Base-by-base conservation (phyloP, 2,888 invertebrate species). In the Chrysolina haemoptera region DNA sequence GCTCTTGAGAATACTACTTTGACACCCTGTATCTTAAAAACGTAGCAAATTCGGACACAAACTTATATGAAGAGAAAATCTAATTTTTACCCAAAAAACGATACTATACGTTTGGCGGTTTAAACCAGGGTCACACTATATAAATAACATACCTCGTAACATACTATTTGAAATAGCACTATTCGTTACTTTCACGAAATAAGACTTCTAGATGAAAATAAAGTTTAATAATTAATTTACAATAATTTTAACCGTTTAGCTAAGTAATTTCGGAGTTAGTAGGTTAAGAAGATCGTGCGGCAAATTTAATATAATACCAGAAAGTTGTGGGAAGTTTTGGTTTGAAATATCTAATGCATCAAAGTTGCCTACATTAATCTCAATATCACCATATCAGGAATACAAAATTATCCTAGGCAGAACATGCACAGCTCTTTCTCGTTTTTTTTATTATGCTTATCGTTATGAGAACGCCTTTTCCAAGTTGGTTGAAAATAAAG, bases 341-440 rank as follows among this genome's bases (percentile, higher is more conserved):
- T 67, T 67, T 40, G 35, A 35, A 18, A 53, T 53, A 67, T 53
- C 16, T 67, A 67, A 67, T 53, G 67, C 35, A 50, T 16, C 18
- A 67, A 67, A 67, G 67, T 67, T 67, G 40, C 53, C 50, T 41
- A 53, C 67, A 67, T 67, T 67, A 67, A 67, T 67, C 67, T 67
- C 67, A 67, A 67, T 67, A 67, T 67, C 53, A 67, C 50, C 48
- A 53, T 53, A 59, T 59, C 59, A 59, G 27, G 59, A 27, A 59
- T 59, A n/a, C 59, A 14, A n/a, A 59, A 59, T 27, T 59, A 59
- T 27, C 9, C 59, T 14, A n/a, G 59, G 27, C 59, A n/a, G 22
- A 59, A 59, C n/a, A 59, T n/a, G 27, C 27, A 27, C 14, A 22
- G 27, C n/a, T 22, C 27, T 59, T 27, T 27, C 22, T 59, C 6